Evolutionary conservation across 2,888 invertebrate genomes (phyloP), one percentile per base, ranked within the genome.

Genomic region (Blastobasis lacticolella): DNA sequence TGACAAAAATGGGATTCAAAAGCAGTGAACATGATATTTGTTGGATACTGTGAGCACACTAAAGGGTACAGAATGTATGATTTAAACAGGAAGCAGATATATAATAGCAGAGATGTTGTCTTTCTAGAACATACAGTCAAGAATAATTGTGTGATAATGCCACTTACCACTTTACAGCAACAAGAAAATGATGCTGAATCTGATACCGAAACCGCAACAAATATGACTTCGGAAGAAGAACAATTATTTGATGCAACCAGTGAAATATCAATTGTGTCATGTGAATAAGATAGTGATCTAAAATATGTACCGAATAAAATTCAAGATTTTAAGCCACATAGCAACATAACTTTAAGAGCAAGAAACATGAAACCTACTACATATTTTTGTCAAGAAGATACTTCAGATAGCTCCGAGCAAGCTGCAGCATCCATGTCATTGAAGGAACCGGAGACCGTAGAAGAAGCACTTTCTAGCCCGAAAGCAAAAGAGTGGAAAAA

Each of bases 401-500:
- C 23, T 23, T 23, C 23, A 23, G 23, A 23, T 23, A 47, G 38
- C 10, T 41, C 46, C 40, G 45, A 49, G 10, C 37, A 38, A 50
- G 44, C n/a, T 43, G 23, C 23, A 23, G 23, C 23, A 23, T 23
- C 23, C 23, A 23, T 3, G 23, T 23, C 23, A 3, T 23, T 23
- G 23, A 23, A 10, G 38, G 53, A 57, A 38, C 54, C 57, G 49
- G 46, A 48, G 10, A 48, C 50, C 23, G 49, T 57, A 8, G 49
- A 57, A 46, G 56, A 59, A 42, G 59, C 55, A 42, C 48, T 59
- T 10, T 51, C 53, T 42, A 23, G 56, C 41, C 37, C 46, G n/a
- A 49, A 52, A 6, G 51, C 59, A 41, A 51, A 52, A 46, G 43
- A 59, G 37, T 63, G 62, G 62, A 56, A 51, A 49, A 53, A 54